Evolutionary conservation across 1,140 invertebrate species (phyloP).

Genomic region (Heliconius nattereri): DNA sequence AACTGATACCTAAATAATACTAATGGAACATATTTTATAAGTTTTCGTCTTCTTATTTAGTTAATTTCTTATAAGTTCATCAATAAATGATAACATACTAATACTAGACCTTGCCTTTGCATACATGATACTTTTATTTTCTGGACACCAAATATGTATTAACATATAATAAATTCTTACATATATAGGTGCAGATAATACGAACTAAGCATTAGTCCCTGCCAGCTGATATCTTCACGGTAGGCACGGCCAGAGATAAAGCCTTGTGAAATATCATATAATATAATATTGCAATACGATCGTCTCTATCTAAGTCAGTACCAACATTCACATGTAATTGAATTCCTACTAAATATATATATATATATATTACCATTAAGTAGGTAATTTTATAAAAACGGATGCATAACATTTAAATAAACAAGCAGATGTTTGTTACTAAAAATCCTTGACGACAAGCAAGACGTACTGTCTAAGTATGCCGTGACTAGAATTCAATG

Average conservation of each 20-base stretch:
- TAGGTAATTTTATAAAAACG: neutral
- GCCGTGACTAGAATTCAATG: slow-evolving; percentile 22
- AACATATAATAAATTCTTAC: no score
- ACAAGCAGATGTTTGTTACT: neutral
- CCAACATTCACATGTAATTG: neutral
- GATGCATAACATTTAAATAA: slow-evolving; percentile 1
- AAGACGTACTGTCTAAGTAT: neutral
- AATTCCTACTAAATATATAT: neutral
- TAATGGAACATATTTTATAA: no score
- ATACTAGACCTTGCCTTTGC: no score
- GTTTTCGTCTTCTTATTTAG: no score
- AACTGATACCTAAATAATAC: no score
- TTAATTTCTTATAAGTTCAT: no score
- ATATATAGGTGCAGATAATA: neutral
- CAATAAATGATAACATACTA: no score
- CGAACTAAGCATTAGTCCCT: neutral
- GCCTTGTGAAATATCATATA: slow-evolving; percentile 5
- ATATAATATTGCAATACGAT: neutral
- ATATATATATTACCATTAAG: neutral
- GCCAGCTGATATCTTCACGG: neutral
- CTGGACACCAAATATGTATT: no score
- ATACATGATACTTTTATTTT: no score
- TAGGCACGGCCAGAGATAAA: neutral
- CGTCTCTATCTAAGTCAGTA: neutral
- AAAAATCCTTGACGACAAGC: slow-evolving; percentile 14